Evolutionary conservation across 23 tunicate species (phyloP), one percentile per base, ranked within the genome.

Genomic region (Botrylloides violaceus): DNA sequence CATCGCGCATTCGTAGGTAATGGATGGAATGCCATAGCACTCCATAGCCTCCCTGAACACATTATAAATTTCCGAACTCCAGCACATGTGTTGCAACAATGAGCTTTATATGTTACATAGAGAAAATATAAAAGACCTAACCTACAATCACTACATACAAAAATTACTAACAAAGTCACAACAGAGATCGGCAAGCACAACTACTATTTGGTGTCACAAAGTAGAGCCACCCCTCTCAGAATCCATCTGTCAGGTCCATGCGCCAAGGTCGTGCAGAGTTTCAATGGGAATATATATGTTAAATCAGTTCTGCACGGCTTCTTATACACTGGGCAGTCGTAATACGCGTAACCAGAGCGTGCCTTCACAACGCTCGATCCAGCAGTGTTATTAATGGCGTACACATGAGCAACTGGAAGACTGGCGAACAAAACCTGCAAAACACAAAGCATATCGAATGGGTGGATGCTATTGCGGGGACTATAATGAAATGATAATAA

Each of bases 351-450:
- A 19, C 85, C 94, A 22, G 86, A 22, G 37, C 84, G 66, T 3
- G 77, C 66, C 49, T 80, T 86, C 27, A 77, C 82, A 18, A 79
- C n/a, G 20, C 64, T 7, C 3, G 84, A 79, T 36, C 77, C 76
- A 5, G 64, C 74, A 2, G 81, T 75, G 6, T 76, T 79, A 66
- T 89, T 89, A 65, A 92, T 79, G 28, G 98, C 98, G 76, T 78
- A 92, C n/a, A 92, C 98, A 50, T 92, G 98, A 53, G 98, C 98
- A 50, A 92, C 98, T 15, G 98, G 98, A 22, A 92, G 64, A 39
- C 56, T 81, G 28, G 86, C 53, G 70, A 84, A 92, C 59, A 92
- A 60, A 0, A 92, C 98, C 94, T 86, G 32, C 4, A 30, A 58
- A 19, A 59, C 64, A 59, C 19, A 7, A 59, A 47, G 18, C 55